Evolutionary conservation across 2,797 vertebrate genomes (phyloP), one percentile per base, ranked within the genome.

Genomic region (Morelia viridis): DNA sequence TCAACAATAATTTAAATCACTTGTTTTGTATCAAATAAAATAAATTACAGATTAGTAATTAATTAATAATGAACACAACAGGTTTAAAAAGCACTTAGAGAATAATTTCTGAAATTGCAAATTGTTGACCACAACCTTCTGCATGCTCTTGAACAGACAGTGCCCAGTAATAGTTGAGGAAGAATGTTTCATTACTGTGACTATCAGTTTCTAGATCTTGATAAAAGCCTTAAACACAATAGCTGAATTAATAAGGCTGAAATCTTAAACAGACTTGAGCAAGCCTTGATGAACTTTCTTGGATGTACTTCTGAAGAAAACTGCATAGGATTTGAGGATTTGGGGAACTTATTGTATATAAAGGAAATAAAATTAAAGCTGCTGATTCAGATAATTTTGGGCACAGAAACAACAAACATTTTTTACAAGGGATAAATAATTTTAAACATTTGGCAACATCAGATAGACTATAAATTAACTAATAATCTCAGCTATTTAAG

Each of bases 191-290:
- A 64, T 91, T 87, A 87, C 94, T 92, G 87, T 88, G 88, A 84
- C 61, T 85, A 90, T 95, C 93, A 57, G 31, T 94, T 91, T 86
- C 61, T 91, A 41, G 83, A 28, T 85, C 0, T 3, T 62, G 50
- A 91, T 90, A 94, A 92, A 93, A 95, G 93, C 92, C 94, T 94
- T 95, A 93, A 95, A 95, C 95, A 92, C 85, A 68, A 6, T 24
- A 28, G 53, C 31, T 58, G 31, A 60, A 86, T 93, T 64, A 89
- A 92, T 91, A 96, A 87, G 94, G 86, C 60, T 90, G 24, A 41
- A 28, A 5, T 56, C 46, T 15, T 56, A 57, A 56, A n/a, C 5
- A 57, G 11, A 57, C 12, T 17, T 12, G 8, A 57, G 7, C 26
- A 26, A 46, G 35, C 11, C 58, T 19, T 10, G 31, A 56, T 22